Evolutionary conservation across 1,140 invertebrate species (phyloP).

Genomic region (Microplitis demolitor): DNA sequence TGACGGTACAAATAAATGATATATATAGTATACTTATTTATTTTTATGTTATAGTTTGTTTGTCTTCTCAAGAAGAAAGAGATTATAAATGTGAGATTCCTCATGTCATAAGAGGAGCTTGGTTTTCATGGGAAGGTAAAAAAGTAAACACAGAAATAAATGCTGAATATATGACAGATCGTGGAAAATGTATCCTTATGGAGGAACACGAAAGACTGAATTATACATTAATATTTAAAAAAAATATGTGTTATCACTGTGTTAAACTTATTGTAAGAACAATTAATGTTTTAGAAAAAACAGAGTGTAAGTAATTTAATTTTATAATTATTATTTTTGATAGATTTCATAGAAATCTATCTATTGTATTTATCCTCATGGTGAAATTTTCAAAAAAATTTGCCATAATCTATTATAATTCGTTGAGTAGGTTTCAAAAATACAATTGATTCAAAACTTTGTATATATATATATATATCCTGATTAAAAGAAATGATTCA

Average conservation of each 20-base stretch:
- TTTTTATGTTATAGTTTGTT: background rate
- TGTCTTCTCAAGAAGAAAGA: background rate
- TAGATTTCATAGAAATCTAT: too few relatives aligned
- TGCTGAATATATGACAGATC: slow-evolving; percentile 73
- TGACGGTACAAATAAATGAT: too few relatives aligned
- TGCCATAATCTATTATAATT: too few relatives aligned
- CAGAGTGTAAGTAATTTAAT: too few relatives aligned
- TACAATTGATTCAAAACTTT: too few relatives aligned
- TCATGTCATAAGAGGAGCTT: slow-evolving; percentile 77
- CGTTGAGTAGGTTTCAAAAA: too few relatives aligned
- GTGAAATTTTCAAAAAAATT: too few relatives aligned
- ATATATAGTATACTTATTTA: too few relatives aligned
- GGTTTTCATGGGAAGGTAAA: slow-evolving; percentile 89
- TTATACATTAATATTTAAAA: slow-evolving; percentile 83
- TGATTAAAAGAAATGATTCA: too few relatives aligned
- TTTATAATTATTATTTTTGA: too few relatives aligned
- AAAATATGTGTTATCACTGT: slow-evolving; percentile 79
- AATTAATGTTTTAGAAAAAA: slow-evolving; percentile 80
- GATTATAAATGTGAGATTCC: slow-evolving; percentile 67
- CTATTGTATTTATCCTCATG: too few relatives aligned
- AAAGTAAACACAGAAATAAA: slow-evolving; percentile 85
- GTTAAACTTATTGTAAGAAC: slow-evolving; percentile 85
- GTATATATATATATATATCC: too few relatives aligned
- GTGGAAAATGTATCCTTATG: slow-evolving; percentile 76
- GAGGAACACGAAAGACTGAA: slow-evolving; percentile 77